These are phyloP conservation scores for Percina caprodes DNA, from an alignment of 2,113 vertebrate genomes.

Conservation along the genomic window DNA sequence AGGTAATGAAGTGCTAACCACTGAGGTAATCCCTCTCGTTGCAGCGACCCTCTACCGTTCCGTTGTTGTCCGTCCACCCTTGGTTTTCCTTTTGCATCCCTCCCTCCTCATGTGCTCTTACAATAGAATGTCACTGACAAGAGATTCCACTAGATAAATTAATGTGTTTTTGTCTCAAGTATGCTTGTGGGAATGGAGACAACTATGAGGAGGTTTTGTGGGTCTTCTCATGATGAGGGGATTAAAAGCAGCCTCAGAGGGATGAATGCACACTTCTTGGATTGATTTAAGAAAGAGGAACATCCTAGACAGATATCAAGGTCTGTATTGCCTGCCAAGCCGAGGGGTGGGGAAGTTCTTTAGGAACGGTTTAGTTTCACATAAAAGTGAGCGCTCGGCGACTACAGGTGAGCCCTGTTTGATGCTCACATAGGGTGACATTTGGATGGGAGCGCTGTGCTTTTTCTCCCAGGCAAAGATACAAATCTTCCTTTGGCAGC, in stretches of 20 bases:
- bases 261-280: conserved; percentile 52
- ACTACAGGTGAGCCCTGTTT: conserved; percentile 70
- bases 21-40: conserved; percentile 75
- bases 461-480: conserved; percentile 65
- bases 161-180: conserved; percentile 47
- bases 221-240: conserved; percentile 61
- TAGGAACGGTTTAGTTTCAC: conserved; percentile 63
- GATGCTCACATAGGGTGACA: conserved; percentile 70
- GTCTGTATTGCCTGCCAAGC: conserved; percentile 52
- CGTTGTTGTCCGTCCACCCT: conserved; percentile 19
- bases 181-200: conserved; percentile 57
- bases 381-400: conserved; percentile 49
- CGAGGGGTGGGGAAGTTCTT: conserved; percentile 44
- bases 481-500: conserved; percentile 72
- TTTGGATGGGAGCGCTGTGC: conserved; percentile 47
- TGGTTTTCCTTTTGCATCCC: conserved; percentile 11
- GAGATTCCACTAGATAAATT: conserved; percentile 56
- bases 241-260: conserved; percentile 57
- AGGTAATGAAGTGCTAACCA: conserved; percentile 84
- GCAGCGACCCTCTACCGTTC: conserved; percentile 48
- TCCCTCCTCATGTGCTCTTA: conserved; percentile 29
- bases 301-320: conserved; percentile 61
- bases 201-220: conserved; percentile 53
- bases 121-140: conserved; percentile 37
- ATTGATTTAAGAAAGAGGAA: conserved; percentile 63